Conservation (phyloP, 2,888 invertebrate species). For the Iselma pallidipennis region DNA sequence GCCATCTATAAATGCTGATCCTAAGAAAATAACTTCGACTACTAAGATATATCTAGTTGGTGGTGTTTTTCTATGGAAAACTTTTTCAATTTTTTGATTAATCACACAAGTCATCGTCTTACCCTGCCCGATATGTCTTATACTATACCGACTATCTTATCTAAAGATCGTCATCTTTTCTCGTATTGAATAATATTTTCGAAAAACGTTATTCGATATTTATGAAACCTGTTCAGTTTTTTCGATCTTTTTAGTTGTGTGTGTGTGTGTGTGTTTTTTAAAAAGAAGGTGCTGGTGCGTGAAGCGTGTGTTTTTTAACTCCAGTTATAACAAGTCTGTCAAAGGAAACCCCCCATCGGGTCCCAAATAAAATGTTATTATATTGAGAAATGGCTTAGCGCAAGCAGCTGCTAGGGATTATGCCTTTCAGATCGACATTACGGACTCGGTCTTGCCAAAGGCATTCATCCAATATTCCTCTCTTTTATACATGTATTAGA, state of each 20-base stretch:
- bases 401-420: constrained; percentile 48
- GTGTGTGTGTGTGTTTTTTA: constrained; percentile 12
- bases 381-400: constrained; percentile 48
- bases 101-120: background rate
- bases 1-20: background rate
- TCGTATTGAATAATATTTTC: constrained; percentile 29
- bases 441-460: constrained; percentile 25
- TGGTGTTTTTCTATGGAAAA: background rate
- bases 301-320: constrained; percentile 49
- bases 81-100: constrained; percentile 1
- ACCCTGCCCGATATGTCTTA: no score
- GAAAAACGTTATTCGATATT: constrained; percentile 37
- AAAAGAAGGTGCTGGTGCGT: constrained; percentile 47
- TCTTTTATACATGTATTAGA: background rate
- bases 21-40: background rate
- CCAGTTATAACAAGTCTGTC: constrained; percentile 47
- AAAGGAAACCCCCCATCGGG: constrained; percentile 46
- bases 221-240: constrained; percentile 43
- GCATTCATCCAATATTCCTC: constrained; percentile 22
- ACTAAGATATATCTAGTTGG: no score
- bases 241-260: constrained; percentile 36
- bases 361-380: constrained; percentile 50
- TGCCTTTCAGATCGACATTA: constrained; percentile 39
- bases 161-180: constrained; percentile 27
- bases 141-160: constrained; percentile 19